Evolutionary conservation across 2,113 vertebrate genomes (phyloP).

Genomic region (Percopsis transmontana): DNA sequence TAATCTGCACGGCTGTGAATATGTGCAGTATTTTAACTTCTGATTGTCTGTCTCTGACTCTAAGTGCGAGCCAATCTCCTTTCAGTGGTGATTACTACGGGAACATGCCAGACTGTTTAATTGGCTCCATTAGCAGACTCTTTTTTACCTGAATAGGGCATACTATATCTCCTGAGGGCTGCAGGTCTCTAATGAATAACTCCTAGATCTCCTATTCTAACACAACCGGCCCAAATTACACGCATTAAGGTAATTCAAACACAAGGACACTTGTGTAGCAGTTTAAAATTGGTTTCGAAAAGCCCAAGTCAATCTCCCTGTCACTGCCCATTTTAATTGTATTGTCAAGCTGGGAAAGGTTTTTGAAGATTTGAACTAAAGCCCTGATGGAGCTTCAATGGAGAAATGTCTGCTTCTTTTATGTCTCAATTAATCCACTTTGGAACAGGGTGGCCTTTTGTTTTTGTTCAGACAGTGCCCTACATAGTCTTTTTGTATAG

Average conservation of each 20-base stretch:
- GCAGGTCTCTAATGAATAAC: slow-evolving; percentile 47
- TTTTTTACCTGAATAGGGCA: slow-evolving; percentile 71
- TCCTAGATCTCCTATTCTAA: slow-evolving; percentile 19
- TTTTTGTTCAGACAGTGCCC: slow-evolving; percentile 23
- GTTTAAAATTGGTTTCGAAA: slow-evolving; percentile 24
- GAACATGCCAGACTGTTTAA: slow-evolving; percentile 80
- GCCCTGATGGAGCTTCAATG: not conserved
- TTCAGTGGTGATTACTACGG: slow-evolving; percentile 77
- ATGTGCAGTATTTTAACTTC: slow-evolving; percentile 67
- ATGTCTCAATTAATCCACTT: slow-evolving; percentile 8
- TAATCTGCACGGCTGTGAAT: slow-evolving; percentile 56
- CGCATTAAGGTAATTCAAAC: slow-evolving; percentile 52
- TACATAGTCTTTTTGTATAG: slow-evolving; percentile 30
- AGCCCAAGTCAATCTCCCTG: slow-evolving; percentile 8
- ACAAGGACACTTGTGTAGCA: slow-evolving; percentile 39
- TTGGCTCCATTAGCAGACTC: slow-evolving; percentile 74
- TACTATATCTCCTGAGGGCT: slow-evolving; percentile 48
- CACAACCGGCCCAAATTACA: slow-evolving; percentile 41
- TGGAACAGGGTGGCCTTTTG: slow-evolving; percentile 4
- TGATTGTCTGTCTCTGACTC: slow-evolving; percentile 79
- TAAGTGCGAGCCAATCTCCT: slow-evolving; percentile 73
- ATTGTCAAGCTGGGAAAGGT: slow-evolving; percentile 1
- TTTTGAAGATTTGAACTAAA: slow-evolving; percentile 6
- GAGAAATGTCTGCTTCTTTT: slow-evolving; percentile 3
- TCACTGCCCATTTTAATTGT: not conserved